Base-by-base conservation (phyloP, 2,888 invertebrate genomes). In the Eutolmus rufibarbis region DNA sequence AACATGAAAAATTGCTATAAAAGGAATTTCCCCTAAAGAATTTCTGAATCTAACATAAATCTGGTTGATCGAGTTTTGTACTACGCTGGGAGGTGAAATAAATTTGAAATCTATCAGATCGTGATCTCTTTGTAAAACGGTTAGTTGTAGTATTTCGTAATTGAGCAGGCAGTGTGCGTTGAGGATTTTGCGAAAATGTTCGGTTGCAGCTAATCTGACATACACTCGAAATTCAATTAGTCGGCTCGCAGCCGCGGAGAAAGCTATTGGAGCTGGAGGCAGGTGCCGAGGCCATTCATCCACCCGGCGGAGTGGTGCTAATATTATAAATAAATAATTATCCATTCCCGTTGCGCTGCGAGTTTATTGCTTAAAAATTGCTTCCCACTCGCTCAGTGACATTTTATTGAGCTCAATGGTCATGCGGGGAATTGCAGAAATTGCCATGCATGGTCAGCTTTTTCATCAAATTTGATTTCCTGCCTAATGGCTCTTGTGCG, bases 381-480 rank as follows among this genome's bases (percentile, higher is more conserved):
- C 78, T 40, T 79, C 51, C 28, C 46, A 79, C 51, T 79, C 51
- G 51, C 31, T 23, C 51, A 51, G 79, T 79, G 51, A 51, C 79
- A 79, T 51, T 79, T 51, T 34, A 79, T 46, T 79, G 28, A 79
- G 23, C 34, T 37, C 34, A 76, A 23, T 78, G 78, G 78, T 78
- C 78, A 78, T 78, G 78, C 19, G 40, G 79, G 51, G 51, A 79
- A 23, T 79, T 28, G 79, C 79, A 51, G 51, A 79, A 79, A 79
- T 79, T 34, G 51, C 51, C 28, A 46, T 51, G 79, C 79, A 79
- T 79, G 79, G 51, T 16, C 31, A 79, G 51, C 79, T 79, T 79
- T 51, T 79, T 79, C 79, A 79, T 79, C 78, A 79, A 79, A 79
- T 79, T 51, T 79, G 12, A 51, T 79, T 79, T 51, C 51, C 79